These are phyloP conservation scores for Caerostris darwini DNA, from an alignment of 1,140 invertebrate genomes.

Conservation along the genomic window DNA sequence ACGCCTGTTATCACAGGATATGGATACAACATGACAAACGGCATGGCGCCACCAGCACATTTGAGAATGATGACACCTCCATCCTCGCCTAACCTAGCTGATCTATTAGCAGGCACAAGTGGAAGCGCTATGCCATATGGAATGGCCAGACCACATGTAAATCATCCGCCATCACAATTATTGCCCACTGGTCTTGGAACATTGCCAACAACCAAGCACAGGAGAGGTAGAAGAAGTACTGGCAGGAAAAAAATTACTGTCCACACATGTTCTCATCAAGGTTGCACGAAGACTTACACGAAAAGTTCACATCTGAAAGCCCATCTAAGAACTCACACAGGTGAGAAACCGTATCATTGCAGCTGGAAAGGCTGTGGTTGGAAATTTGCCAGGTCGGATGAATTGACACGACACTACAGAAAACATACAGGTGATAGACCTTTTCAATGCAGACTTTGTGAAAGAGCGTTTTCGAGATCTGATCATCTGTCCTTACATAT, in stretches of 20 bases:
- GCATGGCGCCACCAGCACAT: slow-evolving; percentile 77
- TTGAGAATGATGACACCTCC: slow-evolving; percentile 84
- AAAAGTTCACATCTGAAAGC: slow-evolving; percentile 89
- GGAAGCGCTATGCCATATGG: slow-evolving; percentile 37
- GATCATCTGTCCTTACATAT: slow-evolving; percentile 84
- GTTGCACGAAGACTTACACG: slow-evolving; percentile 88
- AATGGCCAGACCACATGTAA: slow-evolving; percentile 48
- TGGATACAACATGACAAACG: slow-evolving; percentile 47
- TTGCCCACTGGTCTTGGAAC: slow-evolving; percentile 34
- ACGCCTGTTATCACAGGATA: neutral
- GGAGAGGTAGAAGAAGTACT: slow-evolving; percentile 82
- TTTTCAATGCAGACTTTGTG: slow-evolving; percentile 82
- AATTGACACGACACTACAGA: slow-evolving; percentile 84
- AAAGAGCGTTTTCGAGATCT: slow-evolving; percentile 83
- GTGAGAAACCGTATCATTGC: slow-evolving; percentile 85
- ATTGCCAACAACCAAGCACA: slow-evolving; percentile 72
- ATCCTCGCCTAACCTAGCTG: slow-evolving; percentile 84
- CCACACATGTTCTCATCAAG: slow-evolving; percentile 86
- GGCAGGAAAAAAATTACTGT: slow-evolving; percentile 83
- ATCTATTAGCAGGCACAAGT: slow-evolving; percentile 79
- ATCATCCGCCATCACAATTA: slow-evolving; percentile 47
- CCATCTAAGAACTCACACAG: slow-evolving; percentile 86
- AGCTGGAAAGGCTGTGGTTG: slow-evolving; percentile 85
- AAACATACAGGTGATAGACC: slow-evolving; percentile 83
- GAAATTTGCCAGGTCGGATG: slow-evolving; percentile 86